Percentiles rank a stretch among this genome's conserved stretches.
phyloP scores from a whole-genome alignment of 2,113 vertebrate genomes.

The Channa argus region DNA sequence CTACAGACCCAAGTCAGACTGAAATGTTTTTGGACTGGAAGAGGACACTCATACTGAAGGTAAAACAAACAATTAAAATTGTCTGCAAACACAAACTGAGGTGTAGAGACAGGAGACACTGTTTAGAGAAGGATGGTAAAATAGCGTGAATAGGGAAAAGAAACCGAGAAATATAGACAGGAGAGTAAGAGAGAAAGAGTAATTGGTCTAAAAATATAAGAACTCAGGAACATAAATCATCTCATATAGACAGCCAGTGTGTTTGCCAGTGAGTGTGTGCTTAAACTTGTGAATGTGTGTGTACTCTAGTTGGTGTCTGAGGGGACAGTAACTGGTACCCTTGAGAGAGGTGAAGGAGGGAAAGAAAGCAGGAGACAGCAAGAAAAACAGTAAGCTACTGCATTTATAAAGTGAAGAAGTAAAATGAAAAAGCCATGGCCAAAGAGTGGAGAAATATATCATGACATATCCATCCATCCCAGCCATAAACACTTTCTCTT shows the following conservation, averaged over 20 bases:
- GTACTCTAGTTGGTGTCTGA: constrained; percentile 37
- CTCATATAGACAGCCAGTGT: constrained; percentile 50
- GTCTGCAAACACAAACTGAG: constrained; percentile 23
- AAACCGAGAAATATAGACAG: constrained; percentile 4
- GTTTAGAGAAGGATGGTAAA: constrained; percentile 14
- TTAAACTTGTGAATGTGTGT: constrained; percentile 29
- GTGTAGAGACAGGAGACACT: background rate
- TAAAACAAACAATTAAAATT: constrained; percentile 34
- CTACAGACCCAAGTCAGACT: constrained; percentile 22
- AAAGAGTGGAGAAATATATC: constrained; percentile 7
- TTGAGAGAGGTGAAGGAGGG: constrained; percentile 43
- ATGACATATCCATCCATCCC: constrained; percentile 14
- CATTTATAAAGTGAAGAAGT: background rate
- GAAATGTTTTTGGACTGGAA: background rate
- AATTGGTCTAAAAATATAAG: constrained; percentile 69
- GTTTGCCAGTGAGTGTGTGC: constrained; percentile 27
- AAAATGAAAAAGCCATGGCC: constrained; percentile 18
- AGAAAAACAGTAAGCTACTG: constrained; percentile 4
- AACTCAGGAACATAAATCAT: constrained; percentile 74
- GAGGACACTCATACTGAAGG: background rate
- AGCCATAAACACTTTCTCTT: constrained; percentile 9
- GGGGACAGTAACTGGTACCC: constrained; percentile 43
- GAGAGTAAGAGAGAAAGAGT: constrained; percentile 28
- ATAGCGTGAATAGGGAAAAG: background rate
- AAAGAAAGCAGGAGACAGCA: constrained; percentile 18